Evolutionary conservation across 2,113 vertebrate species (phyloP), one percentile per base, ranked within the genome.

Genomic region (Bucco capensis): DNA sequence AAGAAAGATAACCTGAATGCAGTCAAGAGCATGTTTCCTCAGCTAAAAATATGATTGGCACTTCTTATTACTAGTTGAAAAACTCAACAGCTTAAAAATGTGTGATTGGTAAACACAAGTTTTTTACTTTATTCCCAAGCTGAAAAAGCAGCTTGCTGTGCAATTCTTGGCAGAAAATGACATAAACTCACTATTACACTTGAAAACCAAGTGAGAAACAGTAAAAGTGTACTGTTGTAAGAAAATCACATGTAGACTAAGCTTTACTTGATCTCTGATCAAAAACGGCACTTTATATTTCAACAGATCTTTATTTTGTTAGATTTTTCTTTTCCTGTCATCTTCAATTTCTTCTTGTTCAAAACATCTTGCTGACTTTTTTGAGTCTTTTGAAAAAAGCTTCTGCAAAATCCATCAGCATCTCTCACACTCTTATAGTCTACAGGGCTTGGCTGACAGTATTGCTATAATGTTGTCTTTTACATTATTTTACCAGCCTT

Each of bases 61-160:
- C 49, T 57, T 92, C 72, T 89, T 80, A 75, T 91, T 92, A 79
- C 42, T 81, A 64, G 85, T 66, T 79, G 35, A 90, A 93, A 84
- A 95, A 72, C 23, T 78, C 62, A 83, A 73, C 35, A 73, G 38
- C 66, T 93, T 90, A 78, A 88, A 94, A 92, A 78, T 51, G 14
- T 76, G 62, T 58, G 33, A 58, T 78, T 75, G 83, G 65, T 75
- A 93, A 96, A 82, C 66, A 88, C 35, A 53, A 84, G 10, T 30
- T 88, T 92, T 88, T 61, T 86, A 30, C 54, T 83, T 40, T 27
- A 49, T 74, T 75, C 57, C 49, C 21, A 71, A 78, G 57, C 65
- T 86, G 73, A 46, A 84, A 94, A 86, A 81, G 33, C 62, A 70
- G 44, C 46, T 90, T 86, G 65, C 49, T 78, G 65, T 53, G 62